Percentiles rank a stretch among this genome's conserved stretches.
Evolutionary conservation across 2,888 invertebrate species (phyloP).

Genomic region (Eurytoma californica): DNA sequence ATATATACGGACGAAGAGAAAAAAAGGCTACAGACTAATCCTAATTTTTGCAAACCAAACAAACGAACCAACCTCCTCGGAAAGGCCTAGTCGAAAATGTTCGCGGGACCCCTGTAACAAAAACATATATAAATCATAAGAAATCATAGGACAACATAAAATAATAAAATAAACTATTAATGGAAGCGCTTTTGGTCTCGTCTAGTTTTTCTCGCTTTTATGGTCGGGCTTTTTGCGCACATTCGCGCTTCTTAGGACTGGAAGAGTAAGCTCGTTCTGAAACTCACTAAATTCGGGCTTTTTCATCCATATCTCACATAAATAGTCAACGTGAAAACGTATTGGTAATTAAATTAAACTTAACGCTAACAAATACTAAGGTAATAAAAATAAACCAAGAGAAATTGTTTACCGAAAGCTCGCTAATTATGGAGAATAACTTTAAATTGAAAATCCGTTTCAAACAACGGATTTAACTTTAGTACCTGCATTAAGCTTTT

Average conservation of each 20-base stretch:
- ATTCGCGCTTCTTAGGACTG: constrained; percentile 32
- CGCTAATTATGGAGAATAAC: not conserved
- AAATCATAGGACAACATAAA: constrained; percentile 70
- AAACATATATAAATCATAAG: constrained; percentile 73
- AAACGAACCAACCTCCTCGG: constrained; percentile 75
- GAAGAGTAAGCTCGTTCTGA: constrained; percentile 25
- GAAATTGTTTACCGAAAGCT: not conserved
- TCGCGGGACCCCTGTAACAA: constrained; percentile 74
- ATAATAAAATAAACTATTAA: constrained; percentile 56
- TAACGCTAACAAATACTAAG: not conserved
- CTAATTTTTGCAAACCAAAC: constrained; percentile 72
- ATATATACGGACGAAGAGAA: constrained; percentile 62
- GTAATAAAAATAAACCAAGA: not conserved
- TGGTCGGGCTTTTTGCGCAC: not conserved
- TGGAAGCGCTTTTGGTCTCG: constrained; percentile 41
- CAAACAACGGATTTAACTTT: too few species aligned
- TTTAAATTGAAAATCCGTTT: not conserved
- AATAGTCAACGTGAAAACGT: not conserved
- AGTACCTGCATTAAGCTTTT: too few species aligned
- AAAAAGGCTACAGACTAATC: constrained; percentile 71
- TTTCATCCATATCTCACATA: not conserved
- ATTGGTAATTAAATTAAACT: constrained; percentile 1
- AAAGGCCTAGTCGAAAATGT: constrained; percentile 74
- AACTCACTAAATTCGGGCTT: constrained; percentile 17
- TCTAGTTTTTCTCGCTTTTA: constrained; percentile 20